Conservation (phyloP, 2,888 invertebrate genomes). For the Platycheirus albimanus region DNA sequence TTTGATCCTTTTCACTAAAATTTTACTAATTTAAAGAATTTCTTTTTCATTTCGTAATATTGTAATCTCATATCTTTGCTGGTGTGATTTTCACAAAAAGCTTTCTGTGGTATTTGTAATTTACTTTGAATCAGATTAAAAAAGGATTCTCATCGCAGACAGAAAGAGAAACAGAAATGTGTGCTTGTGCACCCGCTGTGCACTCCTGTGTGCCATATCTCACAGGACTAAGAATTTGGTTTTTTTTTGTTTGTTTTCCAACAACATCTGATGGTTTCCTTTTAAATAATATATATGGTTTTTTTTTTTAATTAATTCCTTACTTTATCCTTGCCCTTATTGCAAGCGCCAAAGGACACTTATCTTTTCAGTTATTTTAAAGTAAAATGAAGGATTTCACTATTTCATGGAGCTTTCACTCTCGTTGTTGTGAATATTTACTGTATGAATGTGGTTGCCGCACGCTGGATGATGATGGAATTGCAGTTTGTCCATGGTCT, state of each 20-base stretch:
- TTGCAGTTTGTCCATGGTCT: conserved; percentile 42
- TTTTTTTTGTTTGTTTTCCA: conserved; percentile 48
- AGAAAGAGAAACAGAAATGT: conserved; percentile 12
- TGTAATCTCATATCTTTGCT: conserved; percentile 39
- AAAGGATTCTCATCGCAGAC: conserved; percentile 35
- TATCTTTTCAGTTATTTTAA: conserved; percentile 55
- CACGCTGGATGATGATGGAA: conserved; percentile 3
- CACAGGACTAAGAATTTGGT: conserved; percentile 44
- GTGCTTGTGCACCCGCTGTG: conserved; percentile 14
- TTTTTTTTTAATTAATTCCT: conserved; percentile 13
- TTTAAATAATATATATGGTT: too few relatives aligned
- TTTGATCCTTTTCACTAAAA: too few relatives aligned
- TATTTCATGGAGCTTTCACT: conserved; percentile 51
- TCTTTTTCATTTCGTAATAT: conserved; percentile 11
- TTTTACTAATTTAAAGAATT: too few relatives aligned
- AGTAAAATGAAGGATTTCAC: conserved; percentile 48
- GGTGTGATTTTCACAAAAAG: conserved; percentile 38
- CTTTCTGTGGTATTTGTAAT: conserved; percentile 65
- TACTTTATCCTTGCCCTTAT: conserved; percentile 57
- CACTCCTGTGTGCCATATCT: conserved; percentile 43
- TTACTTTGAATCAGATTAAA: conserved; percentile 68
- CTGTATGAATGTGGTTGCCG: conserved; percentile 9
- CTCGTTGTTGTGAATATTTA: conserved; percentile 35
- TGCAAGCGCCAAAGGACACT: conserved; percentile 64
- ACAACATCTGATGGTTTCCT: conserved; percentile 41